A percentile compares a stretch with the other conserved stretches of the same genome.
Conservation (phyloP, 2,888 invertebrate genomes). For the Formica aserva region DNA sequence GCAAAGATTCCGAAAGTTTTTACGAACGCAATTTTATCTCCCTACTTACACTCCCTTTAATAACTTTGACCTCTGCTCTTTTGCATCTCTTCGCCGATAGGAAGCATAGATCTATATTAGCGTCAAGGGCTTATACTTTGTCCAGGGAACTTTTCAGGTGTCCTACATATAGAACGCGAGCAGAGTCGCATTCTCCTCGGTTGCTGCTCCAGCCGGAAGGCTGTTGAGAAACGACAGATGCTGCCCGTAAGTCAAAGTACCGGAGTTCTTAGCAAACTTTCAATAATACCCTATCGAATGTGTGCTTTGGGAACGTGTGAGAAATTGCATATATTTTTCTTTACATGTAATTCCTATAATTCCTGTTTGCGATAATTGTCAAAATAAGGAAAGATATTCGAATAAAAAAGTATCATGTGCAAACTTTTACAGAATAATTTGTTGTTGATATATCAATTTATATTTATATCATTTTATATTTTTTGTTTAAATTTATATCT, state of each 20-base stretch:
- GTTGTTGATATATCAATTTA: not conserved
- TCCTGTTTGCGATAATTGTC: not conserved
- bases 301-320: constrained; percentile 40
- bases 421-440: constrained; percentile 11
- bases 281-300: constrained; percentile 55
- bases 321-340: constrained; percentile 38
- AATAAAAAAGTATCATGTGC: not conserved
- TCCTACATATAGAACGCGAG: constrained; percentile 64
- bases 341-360: constrained; percentile 12
- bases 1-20: constrained; percentile 41
- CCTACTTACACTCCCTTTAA: constrained; percentile 39
- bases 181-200: constrained; percentile 52
- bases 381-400: not conserved
- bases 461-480: not conserved
- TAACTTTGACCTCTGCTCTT: constrained; percentile 60
- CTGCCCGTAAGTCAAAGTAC: constrained; percentile 53
- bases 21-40: constrained; percentile 36
- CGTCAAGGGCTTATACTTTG: constrained; percentile 65
- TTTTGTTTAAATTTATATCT: constrained; percentile 11
- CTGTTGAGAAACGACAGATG: constrained; percentile 66
- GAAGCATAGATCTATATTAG: constrained; percentile 61
- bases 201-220: constrained; percentile 30
- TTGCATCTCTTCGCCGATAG: constrained; percentile 57
- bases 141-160: constrained; percentile 64
- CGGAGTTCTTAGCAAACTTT: constrained; percentile 65